phyloP scores from a whole-genome alignment of 2,888 invertebrate genomes.

The Enchytraeus crypticus region DNA sequence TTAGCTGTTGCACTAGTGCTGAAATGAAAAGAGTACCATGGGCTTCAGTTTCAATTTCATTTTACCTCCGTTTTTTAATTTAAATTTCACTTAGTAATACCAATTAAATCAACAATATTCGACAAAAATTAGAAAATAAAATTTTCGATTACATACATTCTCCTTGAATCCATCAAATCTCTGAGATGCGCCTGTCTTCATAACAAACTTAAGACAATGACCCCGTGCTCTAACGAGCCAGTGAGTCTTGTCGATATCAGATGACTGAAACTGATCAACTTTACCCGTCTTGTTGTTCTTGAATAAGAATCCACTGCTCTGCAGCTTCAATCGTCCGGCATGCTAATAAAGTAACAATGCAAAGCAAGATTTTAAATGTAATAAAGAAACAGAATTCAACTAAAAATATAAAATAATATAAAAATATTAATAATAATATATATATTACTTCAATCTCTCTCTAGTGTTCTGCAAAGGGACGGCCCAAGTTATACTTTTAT shows the following conservation, averaged over 20 bases:
- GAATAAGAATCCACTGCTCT: constrained; percentile 79
- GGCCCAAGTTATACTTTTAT: too few species aligned
- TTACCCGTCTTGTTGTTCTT: constrained; percentile 94
- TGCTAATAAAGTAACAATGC: constrained; percentile 57
- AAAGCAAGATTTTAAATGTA: not conserved
- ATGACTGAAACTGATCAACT: constrained; percentile 74
- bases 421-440: not conserved
- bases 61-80: too few species aligned
- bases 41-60: too few species aligned
- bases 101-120: too few species aligned
- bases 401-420: not conserved
- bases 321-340: constrained; percentile 80
- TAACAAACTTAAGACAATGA: constrained; percentile 78
- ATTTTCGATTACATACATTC: too few species aligned
- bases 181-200: constrained; percentile 79
- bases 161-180: constrained; percentile 91
- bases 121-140: too few species aligned
- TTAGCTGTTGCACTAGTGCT: too few species aligned
- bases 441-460: too few species aligned
- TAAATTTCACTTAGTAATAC: too few species aligned
- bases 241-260: constrained; percentile 80
- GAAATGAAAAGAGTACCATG: too few species aligned
- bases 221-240: constrained; percentile 85
- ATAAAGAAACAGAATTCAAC: not conserved
- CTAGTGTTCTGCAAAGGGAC: too few species aligned